Evolutionary conservation across 2,888 invertebrate species (phyloP).

Genomic region (Dryocosmus kuriphilus): DNA sequence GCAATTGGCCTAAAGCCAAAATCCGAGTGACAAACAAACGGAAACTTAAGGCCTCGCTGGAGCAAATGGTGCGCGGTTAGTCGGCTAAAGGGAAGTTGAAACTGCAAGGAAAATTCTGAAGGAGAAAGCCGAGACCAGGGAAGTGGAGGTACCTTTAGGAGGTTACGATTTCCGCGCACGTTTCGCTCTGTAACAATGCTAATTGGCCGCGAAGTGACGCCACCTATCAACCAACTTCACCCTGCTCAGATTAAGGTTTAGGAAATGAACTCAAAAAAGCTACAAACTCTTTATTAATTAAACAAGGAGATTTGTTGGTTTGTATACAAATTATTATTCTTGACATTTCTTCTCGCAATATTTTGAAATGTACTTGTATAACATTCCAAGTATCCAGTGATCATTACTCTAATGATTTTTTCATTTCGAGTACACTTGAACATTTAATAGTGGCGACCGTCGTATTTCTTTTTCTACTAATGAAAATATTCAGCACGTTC

Average conservation of each 20-base stretch:
- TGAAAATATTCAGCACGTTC: not conserved
- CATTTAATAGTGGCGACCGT: too few relatives aligned
- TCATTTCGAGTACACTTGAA: not conserved
- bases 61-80: conserved; percentile 45
- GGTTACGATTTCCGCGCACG: conserved; percentile 54
- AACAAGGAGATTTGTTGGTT: too few relatives aligned
- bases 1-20: conserved; percentile 56
- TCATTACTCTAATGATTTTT: conserved; percentile 24
- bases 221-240: conserved; percentile 45
- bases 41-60: conserved; percentile 48
- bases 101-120: conserved; percentile 44
- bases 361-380: not conserved
- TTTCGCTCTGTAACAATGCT: conserved; percentile 55
- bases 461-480: not conserved
- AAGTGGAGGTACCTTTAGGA: conserved; percentile 34
- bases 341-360: not conserved
- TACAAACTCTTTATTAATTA: too few relatives aligned
- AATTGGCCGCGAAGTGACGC: conserved; percentile 54
- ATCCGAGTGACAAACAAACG: conserved; percentile 58
- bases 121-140: conserved; percentile 49
- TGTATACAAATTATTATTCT: not conserved
- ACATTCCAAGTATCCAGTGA: not conserved
- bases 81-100: conserved; percentile 49
- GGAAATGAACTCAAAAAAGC: not conserved
- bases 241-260: conserved; percentile 1